A percentile compares a stretch with the other conserved stretches of the same genome.
phyloP scores from a whole-genome alignment of 2,888 invertebrate genomes.

The Metacarcinus magister region DNA sequence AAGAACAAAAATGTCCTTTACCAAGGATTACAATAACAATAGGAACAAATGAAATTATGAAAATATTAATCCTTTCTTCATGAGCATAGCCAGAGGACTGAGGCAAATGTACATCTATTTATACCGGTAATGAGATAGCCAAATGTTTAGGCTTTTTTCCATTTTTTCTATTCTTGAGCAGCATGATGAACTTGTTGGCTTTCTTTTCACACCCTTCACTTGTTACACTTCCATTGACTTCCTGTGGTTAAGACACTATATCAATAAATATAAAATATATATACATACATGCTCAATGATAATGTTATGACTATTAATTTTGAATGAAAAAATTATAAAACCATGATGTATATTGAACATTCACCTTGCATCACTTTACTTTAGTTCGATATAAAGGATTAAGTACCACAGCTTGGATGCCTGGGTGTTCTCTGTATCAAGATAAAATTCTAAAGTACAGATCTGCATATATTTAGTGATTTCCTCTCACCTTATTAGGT shows the following conservation, averaged over 20 bases:
- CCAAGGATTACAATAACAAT: not conserved
- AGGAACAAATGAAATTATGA: not conserved
- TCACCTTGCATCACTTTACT: not conserved
- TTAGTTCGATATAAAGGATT: not conserved
- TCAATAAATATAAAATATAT: not conserved
- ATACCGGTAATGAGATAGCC: not conserved
- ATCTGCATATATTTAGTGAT: not conserved
- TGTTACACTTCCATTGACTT: conserved; percentile 9
- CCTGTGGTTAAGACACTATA: not conserved
- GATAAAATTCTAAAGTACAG: not conserved
- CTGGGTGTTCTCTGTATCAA: conserved; percentile 36
- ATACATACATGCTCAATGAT: not conserved
- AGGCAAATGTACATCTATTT: not conserved
- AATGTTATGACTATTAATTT: not conserved
- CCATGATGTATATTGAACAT: no score
- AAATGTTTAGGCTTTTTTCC: not conserved
- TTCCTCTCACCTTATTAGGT: not conserved
- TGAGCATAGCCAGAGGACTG: not conserved
- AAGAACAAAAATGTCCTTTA: not conserved
- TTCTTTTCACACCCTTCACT: not conserved
- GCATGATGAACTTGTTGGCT: not conserved
- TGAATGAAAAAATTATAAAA: not conserved
- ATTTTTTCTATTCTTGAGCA: not conserved
- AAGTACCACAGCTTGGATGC: not conserved
- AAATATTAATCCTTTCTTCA: not conserved